Conservation (phyloP, 2,797 vertebrate species). For the Cyprinella venusta region DNA sequence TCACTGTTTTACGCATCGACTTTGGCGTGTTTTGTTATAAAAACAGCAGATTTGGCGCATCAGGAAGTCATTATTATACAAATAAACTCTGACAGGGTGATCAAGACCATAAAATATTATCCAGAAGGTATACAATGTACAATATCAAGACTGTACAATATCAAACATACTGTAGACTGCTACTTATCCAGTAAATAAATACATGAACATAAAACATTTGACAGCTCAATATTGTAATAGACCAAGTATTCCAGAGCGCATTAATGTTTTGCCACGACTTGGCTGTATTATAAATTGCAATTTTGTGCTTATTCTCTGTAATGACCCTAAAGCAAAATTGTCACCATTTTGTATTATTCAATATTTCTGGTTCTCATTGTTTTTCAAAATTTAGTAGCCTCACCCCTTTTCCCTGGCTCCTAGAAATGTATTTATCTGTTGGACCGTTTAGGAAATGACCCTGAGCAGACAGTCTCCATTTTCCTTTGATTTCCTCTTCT, state of each 20-base stretch:
- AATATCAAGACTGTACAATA: neutral
- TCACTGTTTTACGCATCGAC: neutral
- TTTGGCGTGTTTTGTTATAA: neutral
- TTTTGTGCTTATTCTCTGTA: neutral
- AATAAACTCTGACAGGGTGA: neutral
- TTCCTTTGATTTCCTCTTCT: conserved; percentile 26
- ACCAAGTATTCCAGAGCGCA: neutral
- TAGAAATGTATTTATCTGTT: conserved; percentile 39
- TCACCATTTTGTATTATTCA: neutral
- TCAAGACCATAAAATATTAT: neutral
- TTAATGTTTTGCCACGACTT: neutral
- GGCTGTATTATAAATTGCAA: neutral
- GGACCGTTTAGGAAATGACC: conserved; percentile 37
- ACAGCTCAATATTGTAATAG: neutral
- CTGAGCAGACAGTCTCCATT: conserved; percentile 15
- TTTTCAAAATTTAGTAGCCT: neutral
- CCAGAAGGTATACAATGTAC: neutral
- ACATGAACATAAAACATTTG: neutral
- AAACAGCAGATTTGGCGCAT: neutral
- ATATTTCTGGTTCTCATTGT: neutral
- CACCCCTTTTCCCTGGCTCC: neutral
- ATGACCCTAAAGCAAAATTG: neutral
- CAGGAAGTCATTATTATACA: neutral
- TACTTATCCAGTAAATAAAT: neutral
- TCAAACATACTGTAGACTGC: neutral